These are phyloP conservation scores for Telenomus remus DNA, from an alignment of 1,140 invertebrate species.

Conservation along the genomic window DNA sequence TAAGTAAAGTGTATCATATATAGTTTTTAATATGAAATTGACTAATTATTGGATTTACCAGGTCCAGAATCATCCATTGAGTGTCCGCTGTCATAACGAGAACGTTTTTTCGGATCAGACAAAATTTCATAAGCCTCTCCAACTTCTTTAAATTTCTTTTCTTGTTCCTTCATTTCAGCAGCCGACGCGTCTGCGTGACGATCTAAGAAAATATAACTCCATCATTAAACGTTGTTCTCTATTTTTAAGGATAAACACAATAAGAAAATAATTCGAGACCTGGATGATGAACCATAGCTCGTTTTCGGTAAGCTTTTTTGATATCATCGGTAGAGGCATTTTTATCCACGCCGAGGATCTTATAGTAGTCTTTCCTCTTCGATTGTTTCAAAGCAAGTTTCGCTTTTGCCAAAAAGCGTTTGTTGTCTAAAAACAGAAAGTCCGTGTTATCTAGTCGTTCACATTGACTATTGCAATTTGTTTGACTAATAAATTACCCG, in stretches of 20 bases:
- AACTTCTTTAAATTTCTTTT: conserved; percentile 97
- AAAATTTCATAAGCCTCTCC: conserved; percentile 97
- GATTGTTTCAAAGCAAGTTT: conserved; percentile 91
- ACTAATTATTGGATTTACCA: conserved; percentile 49
- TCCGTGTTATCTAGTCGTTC: too few species aligned
- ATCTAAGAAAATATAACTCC: conserved; percentile 76
- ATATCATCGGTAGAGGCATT: conserved; percentile 94
- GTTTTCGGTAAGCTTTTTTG: conserved; percentile 96
- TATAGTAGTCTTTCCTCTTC: conserved; percentile 98
- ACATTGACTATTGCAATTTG: not conserved
- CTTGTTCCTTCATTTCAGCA: conserved; percentile 90
- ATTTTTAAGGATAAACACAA: too few species aligned
- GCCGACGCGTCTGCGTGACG: conserved; percentile 91
- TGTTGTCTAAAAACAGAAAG: conserved; percentile 77
- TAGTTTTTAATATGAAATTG: too few species aligned
- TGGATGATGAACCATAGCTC: conserved; percentile 90
- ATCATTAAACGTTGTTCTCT: not conserved
- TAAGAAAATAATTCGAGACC: too few species aligned
- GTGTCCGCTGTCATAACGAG: conserved; percentile 94
- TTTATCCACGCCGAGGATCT: conserved; percentile 92
- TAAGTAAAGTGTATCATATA: conserved; percentile 4
- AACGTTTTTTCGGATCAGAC: conserved; percentile 93
- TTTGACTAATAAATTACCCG: conserved; percentile 72
- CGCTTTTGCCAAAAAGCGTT: conserved; percentile 87
- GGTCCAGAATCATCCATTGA: conserved; percentile 85